These are phyloP conservation scores for Gypaetus barbatus DNA, from an alignment of 2,797 vertebrate genomes.

Conservation along the genomic window DNA sequence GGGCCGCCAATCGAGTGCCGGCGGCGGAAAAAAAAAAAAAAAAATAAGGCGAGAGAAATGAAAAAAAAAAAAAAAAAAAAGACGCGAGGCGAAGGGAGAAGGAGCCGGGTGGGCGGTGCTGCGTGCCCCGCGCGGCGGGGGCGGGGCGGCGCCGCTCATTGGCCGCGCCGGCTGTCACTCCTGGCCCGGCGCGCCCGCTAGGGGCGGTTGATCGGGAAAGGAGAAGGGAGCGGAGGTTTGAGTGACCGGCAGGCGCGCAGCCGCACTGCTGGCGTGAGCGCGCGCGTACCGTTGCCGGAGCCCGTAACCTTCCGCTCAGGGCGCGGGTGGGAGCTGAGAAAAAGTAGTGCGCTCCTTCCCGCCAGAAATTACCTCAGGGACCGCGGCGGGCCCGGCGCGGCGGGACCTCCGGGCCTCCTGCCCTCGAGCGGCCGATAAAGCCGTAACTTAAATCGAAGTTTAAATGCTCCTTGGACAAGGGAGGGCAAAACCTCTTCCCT, in stretches of 20 bases:
- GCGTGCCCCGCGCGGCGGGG: background rate
- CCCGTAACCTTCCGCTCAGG: background rate
- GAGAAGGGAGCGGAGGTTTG: background rate
- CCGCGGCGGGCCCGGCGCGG: accelerated
- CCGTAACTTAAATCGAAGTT: background rate
- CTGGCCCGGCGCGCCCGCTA: background rate
- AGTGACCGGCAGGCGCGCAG: background rate
- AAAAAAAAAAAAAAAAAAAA: background rate
- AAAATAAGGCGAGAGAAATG: background rate
- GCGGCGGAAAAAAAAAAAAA: background rate
- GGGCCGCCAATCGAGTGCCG: accelerated
- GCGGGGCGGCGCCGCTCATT: slow-evolving; percentile 29
- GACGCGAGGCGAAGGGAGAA: background rate
- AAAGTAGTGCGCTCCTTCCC: background rate
- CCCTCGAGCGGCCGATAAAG: background rate
- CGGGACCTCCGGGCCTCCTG: too few species aligned
- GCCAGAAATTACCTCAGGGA: too few species aligned
- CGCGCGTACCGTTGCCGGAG: too few species aligned
- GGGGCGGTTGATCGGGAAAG: background rate
- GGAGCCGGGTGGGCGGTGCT: background rate
- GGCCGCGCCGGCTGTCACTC: accelerated
- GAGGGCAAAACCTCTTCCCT: background rate
- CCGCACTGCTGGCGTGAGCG: accelerated
- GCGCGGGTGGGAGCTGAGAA: background rate
- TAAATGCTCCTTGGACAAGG: background rate